Evolutionary conservation across 2,888 invertebrate genomes (phyloP), one percentile per base, ranked within the genome.

Genomic region (Macroteleia sp.): DNA sequence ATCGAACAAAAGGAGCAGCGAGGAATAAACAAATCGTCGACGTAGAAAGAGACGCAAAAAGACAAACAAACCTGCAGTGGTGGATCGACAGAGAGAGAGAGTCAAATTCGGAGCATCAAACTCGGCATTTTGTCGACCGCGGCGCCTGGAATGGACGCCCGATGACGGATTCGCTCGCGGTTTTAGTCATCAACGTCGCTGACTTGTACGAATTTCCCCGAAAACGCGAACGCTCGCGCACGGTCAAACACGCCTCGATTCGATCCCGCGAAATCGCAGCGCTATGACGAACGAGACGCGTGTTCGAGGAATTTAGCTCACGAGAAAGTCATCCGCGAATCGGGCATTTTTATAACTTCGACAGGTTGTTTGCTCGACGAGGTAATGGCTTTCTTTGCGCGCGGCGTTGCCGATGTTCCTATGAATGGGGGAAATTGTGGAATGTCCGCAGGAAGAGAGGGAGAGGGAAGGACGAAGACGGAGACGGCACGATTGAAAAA

Each of bases 381-480:
- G 41, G 25, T 50, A 62, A 67, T 77, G 73, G 77, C 77, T 73
- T 73, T 77, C 77, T 67, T 73, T 62, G 54, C 67, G 67, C 54
- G 67, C 77, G 48, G 67, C 61, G 73, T 77, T 77, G 77, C 77
- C 77, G 77, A 59, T 71, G 66, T 77, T 71, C 57, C 76, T 42
- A 69, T 75, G 75, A 75, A 75, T 69, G 75, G 75, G 75, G 75
- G 75, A 75, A 75, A 75, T 69, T 56, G 67, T 62, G 75, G 75
- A 75, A 75, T 75, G 67, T 75, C 75, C 75, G 75, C 41, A 75
- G 75, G 67, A 75, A 74, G 74, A 52, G 75, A 54, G 48, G 5
- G 62, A 75, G 62, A 62, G 39, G 32, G 39, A 59, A 32, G 54
- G 74, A 61, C 52, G 39, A 57, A 22, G 59, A 52, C 52, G 3